Conservation (phyloP, 2,888 invertebrate species). For the Oasisia sp. region DNA sequence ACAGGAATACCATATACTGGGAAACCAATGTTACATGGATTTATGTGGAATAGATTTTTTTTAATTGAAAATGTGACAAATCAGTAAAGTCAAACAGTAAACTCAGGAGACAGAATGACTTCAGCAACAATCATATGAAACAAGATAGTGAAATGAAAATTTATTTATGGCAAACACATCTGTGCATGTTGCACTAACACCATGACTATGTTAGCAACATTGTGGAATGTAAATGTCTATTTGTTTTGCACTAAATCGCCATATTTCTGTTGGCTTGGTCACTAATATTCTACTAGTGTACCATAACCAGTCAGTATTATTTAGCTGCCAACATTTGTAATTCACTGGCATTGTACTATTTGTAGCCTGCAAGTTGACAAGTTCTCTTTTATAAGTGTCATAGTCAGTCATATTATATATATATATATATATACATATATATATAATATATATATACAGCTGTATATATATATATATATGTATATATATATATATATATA, state of each 20-base stretch:
- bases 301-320: background rate
- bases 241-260: background rate
- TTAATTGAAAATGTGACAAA: too few relatives aligned
- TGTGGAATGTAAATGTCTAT: background rate
- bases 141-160: background rate
- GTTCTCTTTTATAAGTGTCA: too few relatives aligned
- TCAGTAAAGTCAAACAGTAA: too few relatives aligned
- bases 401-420: too few relatives aligned
- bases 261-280: background rate
- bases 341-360: background rate
- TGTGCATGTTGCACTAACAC: background rate
- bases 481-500: too few relatives aligned
- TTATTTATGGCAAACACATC: background rate
- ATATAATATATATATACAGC: too few relatives aligned
- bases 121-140: background rate
- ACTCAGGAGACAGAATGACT: background rate
- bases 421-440: too few relatives aligned
- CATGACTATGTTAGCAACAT: background rate
- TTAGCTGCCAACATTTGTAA: background rate
- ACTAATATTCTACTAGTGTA: background rate
- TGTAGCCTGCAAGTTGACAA: too few relatives aligned
- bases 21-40: too few relatives aligned
- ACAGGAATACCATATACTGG: too few relatives aligned
- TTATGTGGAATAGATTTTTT: too few relatives aligned
- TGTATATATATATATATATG: too few relatives aligned